phyloP scores from a whole-genome alignment of 2,888 invertebrate genomes.

The Monoplex corrugatus region DNA sequence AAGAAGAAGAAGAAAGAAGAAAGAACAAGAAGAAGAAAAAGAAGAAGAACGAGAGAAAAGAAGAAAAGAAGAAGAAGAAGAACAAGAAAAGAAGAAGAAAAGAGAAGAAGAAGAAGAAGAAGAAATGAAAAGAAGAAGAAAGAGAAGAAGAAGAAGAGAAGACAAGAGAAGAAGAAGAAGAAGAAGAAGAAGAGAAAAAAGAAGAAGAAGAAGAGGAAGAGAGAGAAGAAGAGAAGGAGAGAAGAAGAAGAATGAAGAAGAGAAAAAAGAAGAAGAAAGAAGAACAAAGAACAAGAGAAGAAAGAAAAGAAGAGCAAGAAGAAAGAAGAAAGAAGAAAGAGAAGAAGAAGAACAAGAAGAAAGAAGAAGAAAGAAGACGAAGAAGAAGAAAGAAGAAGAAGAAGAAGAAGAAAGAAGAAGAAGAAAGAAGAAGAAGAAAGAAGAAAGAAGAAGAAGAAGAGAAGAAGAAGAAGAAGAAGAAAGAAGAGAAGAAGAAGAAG shows the following conservation, averaged over 20 bases:
- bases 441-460: not conserved
- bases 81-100: not conserved
- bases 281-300: not conserved
- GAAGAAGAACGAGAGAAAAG: not conserved
- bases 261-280: not conserved
- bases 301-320: not conserved
- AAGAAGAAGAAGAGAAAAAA: not conserved
- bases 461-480: not conserved
- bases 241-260: not conserved
- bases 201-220: not conserved
- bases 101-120: not conserved
- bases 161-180: not conserved
- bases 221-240: not conserved
- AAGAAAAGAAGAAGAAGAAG: no score
- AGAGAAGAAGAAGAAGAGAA: not conserved
- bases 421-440: not conserved
- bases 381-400: not conserved
- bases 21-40: not conserved
- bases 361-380: not conserved
- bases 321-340: not conserved
- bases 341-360: not conserved
- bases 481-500: not conserved
- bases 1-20: not conserved
- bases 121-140: not conserved
- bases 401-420: not conserved